Conservation (phyloP, 2,888 invertebrate genomes). For the Cynaeus angustus region DNA sequence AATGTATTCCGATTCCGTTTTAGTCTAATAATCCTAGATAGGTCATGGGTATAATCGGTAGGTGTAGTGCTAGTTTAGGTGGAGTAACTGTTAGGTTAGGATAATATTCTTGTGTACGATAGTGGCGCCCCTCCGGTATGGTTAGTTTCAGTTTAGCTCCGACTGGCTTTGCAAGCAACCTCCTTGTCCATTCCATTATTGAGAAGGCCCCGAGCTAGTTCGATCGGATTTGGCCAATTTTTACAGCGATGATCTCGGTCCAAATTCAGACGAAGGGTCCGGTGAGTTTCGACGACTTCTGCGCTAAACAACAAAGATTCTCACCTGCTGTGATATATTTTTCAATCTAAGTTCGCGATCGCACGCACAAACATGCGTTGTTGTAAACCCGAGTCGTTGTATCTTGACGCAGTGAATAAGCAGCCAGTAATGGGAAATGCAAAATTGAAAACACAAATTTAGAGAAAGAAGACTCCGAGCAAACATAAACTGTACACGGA, state of each 20-base stretch:
- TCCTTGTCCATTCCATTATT: slow-evolving; percentile 47
- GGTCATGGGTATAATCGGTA: slow-evolving; percentile 65
- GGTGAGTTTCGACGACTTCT: slow-evolving; percentile 12
- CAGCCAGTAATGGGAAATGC: no score
- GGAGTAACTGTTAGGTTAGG: slow-evolving; percentile 67
- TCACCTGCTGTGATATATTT: slow-evolving; percentile 32
- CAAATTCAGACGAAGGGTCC: slow-evolving; percentile 27
- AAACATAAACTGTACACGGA: no score
- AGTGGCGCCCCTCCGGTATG: slow-evolving; percentile 63
- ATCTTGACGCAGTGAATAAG: no score
- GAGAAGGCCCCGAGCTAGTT: slow-evolving; percentile 32
- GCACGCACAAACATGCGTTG: slow-evolving; percentile 28
- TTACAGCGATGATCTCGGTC: slow-evolving; percentile 37
- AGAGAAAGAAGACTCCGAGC: no score
- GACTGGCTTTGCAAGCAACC: slow-evolving; percentile 47
- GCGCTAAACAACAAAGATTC: not conserved
- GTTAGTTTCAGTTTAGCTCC: slow-evolving; percentile 62
- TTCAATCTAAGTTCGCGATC: slow-evolving; percentile 7
- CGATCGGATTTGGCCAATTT: slow-evolving; percentile 21
- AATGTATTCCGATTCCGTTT: slow-evolving; percentile 52
- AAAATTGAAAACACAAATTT: no score
- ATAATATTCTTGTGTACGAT: slow-evolving; percentile 63
- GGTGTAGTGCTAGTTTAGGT: slow-evolving; percentile 67
- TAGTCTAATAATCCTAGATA: slow-evolving; percentile 63
- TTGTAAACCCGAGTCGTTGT: no score